Conservation (phyloP, 2,888 invertebrate genomes). For the Apeira syringaria region DNA sequence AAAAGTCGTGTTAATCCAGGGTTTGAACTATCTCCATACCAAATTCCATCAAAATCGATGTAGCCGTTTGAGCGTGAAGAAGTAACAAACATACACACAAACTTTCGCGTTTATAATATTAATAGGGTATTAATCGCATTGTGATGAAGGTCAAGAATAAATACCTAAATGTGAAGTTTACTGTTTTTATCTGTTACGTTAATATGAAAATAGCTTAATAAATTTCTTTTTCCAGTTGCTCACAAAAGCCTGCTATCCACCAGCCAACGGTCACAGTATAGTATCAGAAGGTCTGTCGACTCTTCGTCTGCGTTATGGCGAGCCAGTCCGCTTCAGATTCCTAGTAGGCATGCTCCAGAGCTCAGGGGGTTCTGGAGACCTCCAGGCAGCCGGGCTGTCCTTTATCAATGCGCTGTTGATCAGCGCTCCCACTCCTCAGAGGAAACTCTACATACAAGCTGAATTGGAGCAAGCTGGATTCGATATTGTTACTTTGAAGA, state of each 20-base stretch:
- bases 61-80: too few relatives aligned
- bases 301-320: constrained; percentile 93
- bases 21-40: too few relatives aligned
- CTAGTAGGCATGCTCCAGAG: constrained; percentile 94
- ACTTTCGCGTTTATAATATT: too few relatives aligned
- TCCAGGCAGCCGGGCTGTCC: constrained; percentile 90
- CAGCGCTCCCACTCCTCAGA: constrained; percentile 89
- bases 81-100: too few relatives aligned
- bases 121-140: too few relatives aligned
- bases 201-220: too few relatives aligned
- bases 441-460: constrained; percentile 92
- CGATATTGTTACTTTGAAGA: constrained; percentile 84
- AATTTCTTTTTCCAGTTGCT: constrained; percentile 88
- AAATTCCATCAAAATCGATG: too few relatives aligned
- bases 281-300: constrained; percentile 96
- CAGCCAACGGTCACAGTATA: constrained; percentile 90
- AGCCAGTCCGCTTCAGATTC: constrained; percentile 96
- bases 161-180: too few relatives aligned
- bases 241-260: constrained; percentile 91
- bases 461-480: constrained; percentile 93
- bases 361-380: constrained; percentile 87
- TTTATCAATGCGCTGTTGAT: constrained; percentile 93
- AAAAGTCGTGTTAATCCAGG: too few relatives aligned
- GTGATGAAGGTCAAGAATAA: too few relatives aligned
- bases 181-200: too few relatives aligned